Evolutionary conservation across 2,888 invertebrate genomes (phyloP).

Genomic region (Cephalotes varians): DNA sequence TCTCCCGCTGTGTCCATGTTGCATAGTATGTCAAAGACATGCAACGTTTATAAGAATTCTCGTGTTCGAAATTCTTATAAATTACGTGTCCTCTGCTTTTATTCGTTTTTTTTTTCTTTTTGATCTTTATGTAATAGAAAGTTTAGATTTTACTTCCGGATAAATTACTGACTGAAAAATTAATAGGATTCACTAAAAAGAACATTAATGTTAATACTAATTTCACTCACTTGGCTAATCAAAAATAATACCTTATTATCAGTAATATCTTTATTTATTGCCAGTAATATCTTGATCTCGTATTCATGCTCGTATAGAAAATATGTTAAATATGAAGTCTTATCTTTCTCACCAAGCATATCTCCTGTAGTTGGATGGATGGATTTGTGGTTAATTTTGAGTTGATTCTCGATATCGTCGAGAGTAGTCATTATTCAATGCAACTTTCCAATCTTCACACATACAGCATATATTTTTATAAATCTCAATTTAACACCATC

Average conservation of each 20-base stretch:
- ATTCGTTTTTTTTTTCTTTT: conserved; percentile 16
- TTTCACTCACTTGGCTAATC: not conserved
- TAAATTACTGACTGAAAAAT: not conserved
- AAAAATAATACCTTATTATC: not conserved
- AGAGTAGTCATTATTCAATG: not conserved
- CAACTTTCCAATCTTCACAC: not conserved
- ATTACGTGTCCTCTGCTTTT: conserved; percentile 58
- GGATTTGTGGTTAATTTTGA: not conserved
- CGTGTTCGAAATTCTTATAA: conserved; percentile 68
- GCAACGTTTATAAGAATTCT: too few species aligned
- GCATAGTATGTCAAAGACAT: conserved; percentile 46
- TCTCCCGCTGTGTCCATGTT: conserved; percentile 52
- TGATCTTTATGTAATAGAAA: conserved; percentile 1
- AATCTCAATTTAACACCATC: not conserved
- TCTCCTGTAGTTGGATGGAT: not conserved
- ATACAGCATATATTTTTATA: not conserved
- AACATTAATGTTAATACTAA: not conserved
- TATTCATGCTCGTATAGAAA: not conserved
- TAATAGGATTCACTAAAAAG: not conserved
- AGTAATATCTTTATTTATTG: not conserved
- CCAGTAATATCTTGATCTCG: not conserved
- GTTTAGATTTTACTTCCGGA: not conserved
- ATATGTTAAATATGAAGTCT: conserved; percentile 4
- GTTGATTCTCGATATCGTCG: not conserved
- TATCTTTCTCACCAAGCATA: not conserved